Percentiles rank a stretch among this genome's conserved stretches.
These are phyloP conservation scores for Enteromius mattozi DNA, from an alignment of 2,797 vertebrate species.

Conservation along the genomic window DNA sequence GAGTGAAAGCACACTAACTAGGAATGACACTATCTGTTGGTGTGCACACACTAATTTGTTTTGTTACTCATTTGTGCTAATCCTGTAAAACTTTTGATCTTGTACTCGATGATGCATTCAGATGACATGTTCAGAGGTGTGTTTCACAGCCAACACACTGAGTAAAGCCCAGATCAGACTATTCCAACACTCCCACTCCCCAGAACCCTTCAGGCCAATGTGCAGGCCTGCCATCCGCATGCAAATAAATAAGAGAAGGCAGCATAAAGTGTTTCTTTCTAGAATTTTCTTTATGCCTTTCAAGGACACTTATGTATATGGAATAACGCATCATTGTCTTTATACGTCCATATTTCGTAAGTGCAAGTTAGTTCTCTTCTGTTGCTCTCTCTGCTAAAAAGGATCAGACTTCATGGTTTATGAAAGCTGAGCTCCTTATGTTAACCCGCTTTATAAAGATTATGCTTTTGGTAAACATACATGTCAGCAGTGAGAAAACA, in stretches of 20 bases:
- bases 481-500: constrained; percentile 76
- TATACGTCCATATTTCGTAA: constrained; percentile 39
- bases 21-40: constrained; percentile 29
- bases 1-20: constrained; percentile 29
- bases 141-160: constrained; percentile 45
- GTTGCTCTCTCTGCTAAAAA: constrained; percentile 56
- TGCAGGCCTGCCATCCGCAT: constrained; percentile 30
- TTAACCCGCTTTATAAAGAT: constrained; percentile 88
- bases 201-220: constrained; percentile 36
- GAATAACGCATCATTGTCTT: constrained; percentile 44
- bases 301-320: constrained; percentile 36
- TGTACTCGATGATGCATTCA: constrained; percentile 34
- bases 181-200: constrained; percentile 32
- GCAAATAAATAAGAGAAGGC: constrained; percentile 24
- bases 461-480: constrained; percentile 85
- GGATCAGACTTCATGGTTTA: constrained; percentile 64
- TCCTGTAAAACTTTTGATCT: constrained; percentile 42
- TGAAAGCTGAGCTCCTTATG: constrained; percentile 86
- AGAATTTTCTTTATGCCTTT: constrained; percentile 43
- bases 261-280: constrained; percentile 43
- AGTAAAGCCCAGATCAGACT: constrained; percentile 49
- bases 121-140: constrained; percentile 37
- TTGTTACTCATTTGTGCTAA: constrained; percentile 47
- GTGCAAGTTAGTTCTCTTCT: constrained; percentile 45
- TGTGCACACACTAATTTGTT: constrained; percentile 36